Percentiles rank a stretch among this genome's conserved stretches.
phyloP scores from a whole-genome alignment of 1,140 invertebrate species.

The Diabrotica undecimpunctata region DNA sequence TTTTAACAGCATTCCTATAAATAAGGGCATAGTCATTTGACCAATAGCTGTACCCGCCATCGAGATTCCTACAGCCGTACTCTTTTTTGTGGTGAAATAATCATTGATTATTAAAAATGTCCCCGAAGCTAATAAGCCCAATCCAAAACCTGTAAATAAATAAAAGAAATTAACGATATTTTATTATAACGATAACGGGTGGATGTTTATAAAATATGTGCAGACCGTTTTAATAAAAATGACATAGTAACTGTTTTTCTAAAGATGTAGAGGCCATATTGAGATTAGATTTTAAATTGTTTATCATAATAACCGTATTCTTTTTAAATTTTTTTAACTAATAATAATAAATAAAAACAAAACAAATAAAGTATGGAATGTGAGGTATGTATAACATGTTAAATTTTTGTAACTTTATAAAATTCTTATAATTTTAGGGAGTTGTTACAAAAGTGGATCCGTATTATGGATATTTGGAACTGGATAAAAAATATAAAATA shows the following conservation, averaged over 20 bases:
- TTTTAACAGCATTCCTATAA: slow-evolving; percentile 58
- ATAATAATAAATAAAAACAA: too few relatives aligned
- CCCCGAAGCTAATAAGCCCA: slow-evolving; percentile 62
- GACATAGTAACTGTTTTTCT: neutral
- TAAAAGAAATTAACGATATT: neutral
- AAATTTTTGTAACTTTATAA: slow-evolving; percentile 9
- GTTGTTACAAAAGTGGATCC: slow-evolving; percentile 13
- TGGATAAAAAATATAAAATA: neutral
- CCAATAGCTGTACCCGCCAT: slow-evolving; percentile 70
- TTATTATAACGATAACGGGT: neutral
- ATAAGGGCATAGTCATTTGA: slow-evolving; percentile 68
- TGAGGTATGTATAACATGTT: slow-evolving; percentile 21
- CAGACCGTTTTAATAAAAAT: neutral
- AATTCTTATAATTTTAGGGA: slow-evolving; percentile 8
- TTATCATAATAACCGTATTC: too few relatives aligned
- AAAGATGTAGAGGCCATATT: too few relatives aligned
- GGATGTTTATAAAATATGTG: neutral
- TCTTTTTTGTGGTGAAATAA: slow-evolving; percentile 65
- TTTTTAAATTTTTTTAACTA: too few relatives aligned
- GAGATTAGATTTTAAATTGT: too few relatives aligned
- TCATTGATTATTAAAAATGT: slow-evolving; percentile 69
- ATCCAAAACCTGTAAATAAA: slow-evolving; percentile 57
- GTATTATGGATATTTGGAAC: slow-evolving; percentile 6
- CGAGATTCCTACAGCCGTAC: slow-evolving; percentile 64
- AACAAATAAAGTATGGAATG: neutral